Percentiles rank a stretch among this genome's conserved stretches.
Evolutionary conservation across 2,888 invertebrate species (phyloP).

Genomic region (Peribatodes rhomboidaria): DNA sequence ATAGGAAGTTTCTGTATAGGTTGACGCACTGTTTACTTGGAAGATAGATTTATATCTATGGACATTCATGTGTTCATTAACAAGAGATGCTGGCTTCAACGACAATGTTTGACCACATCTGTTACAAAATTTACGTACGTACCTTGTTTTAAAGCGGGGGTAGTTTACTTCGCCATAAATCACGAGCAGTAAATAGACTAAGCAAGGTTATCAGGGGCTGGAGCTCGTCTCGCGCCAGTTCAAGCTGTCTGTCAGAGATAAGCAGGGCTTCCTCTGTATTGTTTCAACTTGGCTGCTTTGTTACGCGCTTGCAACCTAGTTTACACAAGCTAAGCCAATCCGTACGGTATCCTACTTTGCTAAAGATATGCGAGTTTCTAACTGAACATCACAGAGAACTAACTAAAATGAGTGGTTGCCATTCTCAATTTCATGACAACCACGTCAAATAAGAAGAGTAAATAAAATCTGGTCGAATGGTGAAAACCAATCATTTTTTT

Average conservation of each 20-base stretch:
- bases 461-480: no score
- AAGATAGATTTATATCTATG: neutral
- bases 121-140: neutral
- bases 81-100: no score
- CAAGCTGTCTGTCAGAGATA: slow-evolving; percentile 68
- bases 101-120: no score
- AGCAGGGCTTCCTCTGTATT: slow-evolving; percentile 66
- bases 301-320: slow-evolving; percentile 56
- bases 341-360: neutral
- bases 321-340: slow-evolving; percentile 29
- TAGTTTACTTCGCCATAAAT: slow-evolving; percentile 22
- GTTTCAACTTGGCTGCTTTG: slow-evolving; percentile 66
- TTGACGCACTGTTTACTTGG: neutral
- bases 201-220: slow-evolving; percentile 24
- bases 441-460: no score
- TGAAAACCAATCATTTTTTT: neutral
- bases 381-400: neutral
- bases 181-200: slow-evolving; percentile 25
- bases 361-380: slow-evolving; percentile 1
- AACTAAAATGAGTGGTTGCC: no score
- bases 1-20: slow-evolving; percentile 14
- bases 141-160: neutral
- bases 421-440: no score
- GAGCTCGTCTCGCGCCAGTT: slow-evolving; percentile 43
- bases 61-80: no score